phyloP scores from a whole-genome alignment of 2,113 vertebrate genomes.

The Nipponia nippon region DNA sequence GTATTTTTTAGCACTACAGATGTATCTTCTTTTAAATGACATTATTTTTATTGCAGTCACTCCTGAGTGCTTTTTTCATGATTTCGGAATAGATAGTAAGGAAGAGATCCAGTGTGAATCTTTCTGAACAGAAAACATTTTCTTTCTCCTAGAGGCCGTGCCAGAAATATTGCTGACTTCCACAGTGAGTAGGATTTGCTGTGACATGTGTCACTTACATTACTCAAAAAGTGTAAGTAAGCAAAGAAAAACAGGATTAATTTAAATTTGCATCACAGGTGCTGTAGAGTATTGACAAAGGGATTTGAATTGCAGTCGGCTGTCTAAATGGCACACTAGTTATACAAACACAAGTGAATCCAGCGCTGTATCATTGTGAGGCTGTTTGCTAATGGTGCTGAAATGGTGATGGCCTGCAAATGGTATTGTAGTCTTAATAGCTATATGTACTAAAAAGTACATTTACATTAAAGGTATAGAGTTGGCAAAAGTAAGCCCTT shows the following conservation, averaged over 20 bases:
- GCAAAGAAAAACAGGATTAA: background rate
- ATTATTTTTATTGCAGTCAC: background rate
- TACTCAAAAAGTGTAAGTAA: background rate
- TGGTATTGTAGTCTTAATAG: background rate
- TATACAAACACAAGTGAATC: background rate
- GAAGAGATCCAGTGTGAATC: background rate
- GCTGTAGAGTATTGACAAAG: background rate
- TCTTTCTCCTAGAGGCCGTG: background rate
- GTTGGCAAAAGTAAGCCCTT: background rate
- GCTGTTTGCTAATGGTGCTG: background rate
- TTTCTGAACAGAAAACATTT: background rate
- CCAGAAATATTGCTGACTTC: background rate
- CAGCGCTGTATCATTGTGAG: background rate
- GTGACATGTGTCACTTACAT: background rate
- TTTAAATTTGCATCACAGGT: conserved; percentile 21
- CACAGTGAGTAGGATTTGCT: background rate
- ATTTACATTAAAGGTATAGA: background rate
- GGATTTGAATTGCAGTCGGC: background rate
- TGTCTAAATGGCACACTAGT: background rate
- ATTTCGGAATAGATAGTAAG: background rate
- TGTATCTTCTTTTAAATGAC: background rate
- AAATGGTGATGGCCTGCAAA: background rate
- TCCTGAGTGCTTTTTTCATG: background rate
- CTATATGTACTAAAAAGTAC: background rate
- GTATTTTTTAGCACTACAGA: background rate